Evolutionary conservation across 2,888 invertebrate species (phyloP), one percentile per base, ranked within the genome.

Genomic region (Athrips mouffetella): DNA sequence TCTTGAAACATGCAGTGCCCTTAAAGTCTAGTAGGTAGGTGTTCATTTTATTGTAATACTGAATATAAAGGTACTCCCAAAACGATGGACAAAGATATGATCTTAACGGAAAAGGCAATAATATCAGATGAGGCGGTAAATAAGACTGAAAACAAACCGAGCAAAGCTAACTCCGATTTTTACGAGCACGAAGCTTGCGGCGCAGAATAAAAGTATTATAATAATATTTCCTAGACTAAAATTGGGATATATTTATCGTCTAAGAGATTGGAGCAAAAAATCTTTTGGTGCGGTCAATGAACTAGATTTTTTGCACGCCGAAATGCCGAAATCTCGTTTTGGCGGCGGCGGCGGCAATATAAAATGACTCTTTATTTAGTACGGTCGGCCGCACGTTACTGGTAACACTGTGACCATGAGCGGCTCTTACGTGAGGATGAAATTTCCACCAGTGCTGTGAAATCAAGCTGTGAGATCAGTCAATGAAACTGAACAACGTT

Each of bases 321-420:
- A n/a, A n/a, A n/a, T n/a, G 18, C 37, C 21, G 11, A 37, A 18
- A 37, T 37, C 37, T 21, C 37, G 37, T 37, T 37, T 37, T 37
- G 18, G 18, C 18, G 21, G 27, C 27, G 16, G 33, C 33, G 7
- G 33, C 4, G 4, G 27, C 27, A 8, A n/a, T n/a, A n/a, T n/a
- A n/a, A n/a, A n/a, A n/a, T n/a, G n/a, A n/a, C n/a, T n/a, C n/a
- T n/a, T n/a, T n/a, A n/a, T n/a, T n/a, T n/a, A n/a, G n/a, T n/a
- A n/a, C n/a, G n/a, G n/a, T n/a, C n/a, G n/a, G n/a, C n/a, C n/a
- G n/a, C n/a, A n/a, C n/a, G n/a, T n/a, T n/a, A n/a, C n/a, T n/a
- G n/a, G n/a, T n/a, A n/a, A n/a, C n/a, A n/a, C n/a, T n/a, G n/a
- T n/a, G n/a, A n/a, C n/a, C n/a, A n/a, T n/a, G n/a, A n/a, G n/a